phyloP scores from a whole-genome alignment of 2,113 vertebrate species.

The Ctenomys sociabilis region DNA sequence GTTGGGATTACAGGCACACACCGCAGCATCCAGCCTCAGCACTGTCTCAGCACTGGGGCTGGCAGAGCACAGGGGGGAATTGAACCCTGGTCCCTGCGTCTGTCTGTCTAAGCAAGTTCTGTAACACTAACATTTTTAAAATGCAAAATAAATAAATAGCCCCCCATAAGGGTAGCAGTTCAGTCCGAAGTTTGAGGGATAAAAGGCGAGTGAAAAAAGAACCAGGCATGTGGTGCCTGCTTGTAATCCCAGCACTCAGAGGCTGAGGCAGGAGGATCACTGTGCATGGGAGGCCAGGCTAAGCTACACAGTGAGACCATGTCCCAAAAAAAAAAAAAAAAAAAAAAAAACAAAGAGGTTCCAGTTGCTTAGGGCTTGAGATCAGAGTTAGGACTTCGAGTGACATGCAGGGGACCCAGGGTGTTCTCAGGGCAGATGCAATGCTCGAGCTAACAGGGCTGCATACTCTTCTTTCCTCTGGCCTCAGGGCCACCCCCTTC shows the following conservation, averaged over 20 bases:
- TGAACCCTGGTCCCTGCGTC: too few species aligned
- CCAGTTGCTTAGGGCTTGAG: neutral
- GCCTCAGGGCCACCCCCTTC: rapidly evolving
- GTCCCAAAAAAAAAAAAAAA: neutral
- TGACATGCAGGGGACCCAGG: neutral
- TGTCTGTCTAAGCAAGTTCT: neutral
- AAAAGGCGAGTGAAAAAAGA: neutral
- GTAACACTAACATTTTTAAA: neutral
- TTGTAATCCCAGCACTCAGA: neutral
- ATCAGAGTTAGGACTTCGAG: neutral
- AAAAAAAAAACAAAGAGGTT: neutral
- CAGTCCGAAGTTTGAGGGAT: neutral
- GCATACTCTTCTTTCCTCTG: too few species aligned
- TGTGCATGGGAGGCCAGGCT: neutral
- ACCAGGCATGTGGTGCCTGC: neutral
- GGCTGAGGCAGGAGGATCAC: neutral
- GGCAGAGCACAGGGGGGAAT: too few species aligned
- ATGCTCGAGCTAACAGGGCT: neutral
- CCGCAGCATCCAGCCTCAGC: too few species aligned
- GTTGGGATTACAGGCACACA: too few species aligned
- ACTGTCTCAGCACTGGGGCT: too few species aligned
- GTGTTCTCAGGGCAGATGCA: neutral
- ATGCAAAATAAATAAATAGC: neutral
- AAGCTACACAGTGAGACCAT: neutral
- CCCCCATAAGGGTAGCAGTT: neutral